Conservation (phyloP, 2,113 vertebrate genomes). For the Astur gentilis region DNA sequence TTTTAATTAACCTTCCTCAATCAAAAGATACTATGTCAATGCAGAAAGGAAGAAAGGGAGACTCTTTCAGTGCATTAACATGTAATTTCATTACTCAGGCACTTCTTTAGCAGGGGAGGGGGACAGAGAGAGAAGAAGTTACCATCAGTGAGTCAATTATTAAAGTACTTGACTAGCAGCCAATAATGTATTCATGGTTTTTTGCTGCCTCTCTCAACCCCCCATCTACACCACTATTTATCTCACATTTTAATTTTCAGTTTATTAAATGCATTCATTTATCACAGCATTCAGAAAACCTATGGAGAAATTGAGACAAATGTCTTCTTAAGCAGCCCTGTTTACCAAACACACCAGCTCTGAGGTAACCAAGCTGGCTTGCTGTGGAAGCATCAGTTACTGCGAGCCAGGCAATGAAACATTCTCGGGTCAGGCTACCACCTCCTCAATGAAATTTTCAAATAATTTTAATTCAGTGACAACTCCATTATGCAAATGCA, state of each 20-base stretch:
- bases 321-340: slow-evolving; percentile 49
- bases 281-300: slow-evolving; percentile 57
- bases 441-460: slow-evolving; percentile 56
- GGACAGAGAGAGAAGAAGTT: neutral
- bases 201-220: slow-evolving; percentile 46
- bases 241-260: slow-evolving; percentile 82
- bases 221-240: slow-evolving; percentile 54
- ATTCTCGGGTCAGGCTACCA: neutral
- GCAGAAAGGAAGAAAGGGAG: slow-evolving; percentile 13
- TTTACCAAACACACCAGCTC: slow-evolving; percentile 6
- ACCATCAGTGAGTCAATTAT: slow-evolving; percentile 44
- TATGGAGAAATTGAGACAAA: slow-evolving; percentile 57
- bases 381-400: neutral
- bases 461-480: slow-evolving; percentile 72
- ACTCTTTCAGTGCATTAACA: slow-evolving; percentile 59
- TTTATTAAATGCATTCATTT: slow-evolving; percentile 79
- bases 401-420: neutral
- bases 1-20: slow-evolving; percentile 73
- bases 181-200: slow-evolving; percentile 59
- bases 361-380: neutral
- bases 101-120: slow-evolving; percentile 61
- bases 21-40: slow-evolving; percentile 73
- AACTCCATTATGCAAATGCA: slow-evolving; percentile 82
- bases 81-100: slow-evolving; percentile 57
- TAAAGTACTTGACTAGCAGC: slow-evolving; percentile 69